Conservation (phyloP, 1,140 invertebrate species). For the Drosophila guanche region DNA sequence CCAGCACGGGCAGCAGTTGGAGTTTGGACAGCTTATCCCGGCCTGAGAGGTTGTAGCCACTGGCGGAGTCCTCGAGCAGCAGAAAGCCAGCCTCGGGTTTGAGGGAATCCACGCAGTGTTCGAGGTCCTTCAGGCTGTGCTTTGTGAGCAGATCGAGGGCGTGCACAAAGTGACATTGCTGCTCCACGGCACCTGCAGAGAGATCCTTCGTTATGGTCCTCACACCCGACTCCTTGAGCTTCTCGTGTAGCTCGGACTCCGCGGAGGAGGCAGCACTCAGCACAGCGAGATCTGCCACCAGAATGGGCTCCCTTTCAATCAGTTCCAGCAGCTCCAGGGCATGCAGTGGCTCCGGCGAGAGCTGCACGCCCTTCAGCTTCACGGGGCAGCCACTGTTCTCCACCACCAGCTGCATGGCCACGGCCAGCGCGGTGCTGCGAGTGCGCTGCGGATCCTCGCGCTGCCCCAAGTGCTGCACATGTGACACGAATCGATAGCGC, state of each 20-base stretch:
- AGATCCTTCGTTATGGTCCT: slow-evolving; percentile 86
- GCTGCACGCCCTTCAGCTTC: slow-evolving; percentile 91
- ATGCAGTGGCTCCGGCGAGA: slow-evolving; percentile 87
- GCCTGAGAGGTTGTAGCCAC: slow-evolving; percentile 84
- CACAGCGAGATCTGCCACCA: slow-evolving; percentile 86
- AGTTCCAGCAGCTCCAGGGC: slow-evolving; percentile 85
- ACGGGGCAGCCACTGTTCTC: slow-evolving; percentile 89
- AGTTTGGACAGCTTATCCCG: slow-evolving; percentile 80
- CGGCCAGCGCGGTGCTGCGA: slow-evolving; percentile 85
- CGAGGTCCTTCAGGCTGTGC: slow-evolving; percentile 72
- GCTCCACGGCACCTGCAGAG: slow-evolving; percentile 84
- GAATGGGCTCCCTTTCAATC: slow-evolving; percentile 87
- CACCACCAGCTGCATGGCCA: slow-evolving; percentile 88
- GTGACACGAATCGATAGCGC: slow-evolving; percentile 92
- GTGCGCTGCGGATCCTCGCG: slow-evolving; percentile 84
- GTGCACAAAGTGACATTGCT: slow-evolving; percentile 87
- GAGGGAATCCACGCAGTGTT: slow-evolving; percentile 86
- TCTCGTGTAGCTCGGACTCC: slow-evolving; percentile 77
- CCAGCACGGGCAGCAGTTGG: slow-evolving; percentile 83
- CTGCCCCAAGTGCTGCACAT: slow-evolving; percentile 84
- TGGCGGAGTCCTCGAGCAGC: slow-evolving; percentile 89
- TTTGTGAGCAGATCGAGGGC: slow-evolving; percentile 85
- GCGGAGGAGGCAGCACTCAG: slow-evolving; percentile 83
- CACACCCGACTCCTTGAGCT: slow-evolving; percentile 82
- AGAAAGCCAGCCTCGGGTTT: slow-evolving; percentile 88